These are phyloP conservation scores for Eupithecia dodoneata DNA, from an alignment of 2,888 invertebrate species.

Conservation along the genomic window DNA sequence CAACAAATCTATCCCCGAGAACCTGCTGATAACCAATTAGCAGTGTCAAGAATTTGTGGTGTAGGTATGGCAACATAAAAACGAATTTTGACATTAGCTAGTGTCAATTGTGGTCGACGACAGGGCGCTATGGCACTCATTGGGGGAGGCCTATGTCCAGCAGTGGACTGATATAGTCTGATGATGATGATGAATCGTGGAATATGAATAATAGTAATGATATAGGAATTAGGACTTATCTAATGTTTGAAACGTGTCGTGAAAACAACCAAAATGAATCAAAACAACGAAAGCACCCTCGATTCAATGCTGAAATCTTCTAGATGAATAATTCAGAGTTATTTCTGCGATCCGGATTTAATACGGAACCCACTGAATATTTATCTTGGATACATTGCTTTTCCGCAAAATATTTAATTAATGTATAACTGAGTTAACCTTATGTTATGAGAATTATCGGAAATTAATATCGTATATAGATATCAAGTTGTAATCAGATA, in stretches of 20 bases:
- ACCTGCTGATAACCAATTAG: no score
- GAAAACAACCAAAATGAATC: neutral
- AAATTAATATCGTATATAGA: neutral
- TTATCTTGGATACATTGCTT: constrained; percentile 14
- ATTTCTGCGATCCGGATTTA: constrained; percentile 27
- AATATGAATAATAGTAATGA: no score
- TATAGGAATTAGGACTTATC: neutral
- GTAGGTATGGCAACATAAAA: no score
- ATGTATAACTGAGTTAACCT: neutral
- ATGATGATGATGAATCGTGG: no score
- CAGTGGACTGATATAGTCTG: no score
- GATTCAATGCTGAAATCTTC: constrained; percentile 40
- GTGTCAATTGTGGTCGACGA: no score
- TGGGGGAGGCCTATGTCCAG: no score
- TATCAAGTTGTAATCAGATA: neutral
- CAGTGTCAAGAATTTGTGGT: no score
- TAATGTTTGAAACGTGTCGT: neutral
- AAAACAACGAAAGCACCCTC: constrained; percentile 18
- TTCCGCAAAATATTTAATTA: neutral
- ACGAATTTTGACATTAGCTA: no score
- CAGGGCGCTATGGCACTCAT: no score
- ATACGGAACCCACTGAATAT: constrained; percentile 31
- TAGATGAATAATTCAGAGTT: constrained; percentile 34
- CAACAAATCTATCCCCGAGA: no score
- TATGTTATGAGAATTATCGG: neutral